Evolutionary conservation across 2,113 vertebrate genomes (phyloP).

Genomic region (Sula dactylatra): DNA sequence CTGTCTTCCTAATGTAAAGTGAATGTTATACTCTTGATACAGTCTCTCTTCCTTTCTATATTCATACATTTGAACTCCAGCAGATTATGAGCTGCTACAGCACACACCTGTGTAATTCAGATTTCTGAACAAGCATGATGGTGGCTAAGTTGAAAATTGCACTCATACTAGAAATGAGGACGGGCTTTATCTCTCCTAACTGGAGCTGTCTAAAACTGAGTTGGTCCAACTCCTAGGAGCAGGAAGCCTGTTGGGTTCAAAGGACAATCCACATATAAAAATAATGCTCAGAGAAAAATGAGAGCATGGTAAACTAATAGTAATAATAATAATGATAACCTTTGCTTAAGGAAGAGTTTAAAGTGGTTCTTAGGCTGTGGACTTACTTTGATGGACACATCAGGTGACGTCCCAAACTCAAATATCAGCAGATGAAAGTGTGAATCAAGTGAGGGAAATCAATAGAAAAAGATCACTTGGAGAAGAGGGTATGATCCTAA

Average conservation of each 20-base stretch:
- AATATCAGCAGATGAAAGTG: background rate
- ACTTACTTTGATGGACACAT: background rate
- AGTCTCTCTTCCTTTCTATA: background rate
- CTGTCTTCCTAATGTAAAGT: background rate
- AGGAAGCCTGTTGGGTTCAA: background rate
- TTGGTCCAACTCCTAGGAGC: background rate
- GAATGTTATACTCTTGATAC: background rate
- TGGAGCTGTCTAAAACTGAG: background rate
- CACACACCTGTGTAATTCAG: background rate
- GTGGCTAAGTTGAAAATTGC: background rate
- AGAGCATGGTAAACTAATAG: background rate
- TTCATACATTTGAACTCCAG: background rate
- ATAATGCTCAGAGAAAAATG: background rate
- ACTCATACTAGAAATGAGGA: background rate
- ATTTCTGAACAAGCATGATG: background rate
- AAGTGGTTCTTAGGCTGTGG: background rate
- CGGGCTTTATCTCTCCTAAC: background rate
- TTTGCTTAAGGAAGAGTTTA: background rate
- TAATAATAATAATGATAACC: background rate
- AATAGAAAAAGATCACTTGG: background rate
- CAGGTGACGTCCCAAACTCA: background rate
- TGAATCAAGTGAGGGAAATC: background rate
- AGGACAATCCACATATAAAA: background rate
- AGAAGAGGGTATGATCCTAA: background rate
- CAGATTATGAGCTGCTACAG: background rate